phyloP scores from a whole-genome alignment of 30 jellyfish, hydroid and myxozoan genomes.

The Calvadosia cruxmelitensis region DNA sequence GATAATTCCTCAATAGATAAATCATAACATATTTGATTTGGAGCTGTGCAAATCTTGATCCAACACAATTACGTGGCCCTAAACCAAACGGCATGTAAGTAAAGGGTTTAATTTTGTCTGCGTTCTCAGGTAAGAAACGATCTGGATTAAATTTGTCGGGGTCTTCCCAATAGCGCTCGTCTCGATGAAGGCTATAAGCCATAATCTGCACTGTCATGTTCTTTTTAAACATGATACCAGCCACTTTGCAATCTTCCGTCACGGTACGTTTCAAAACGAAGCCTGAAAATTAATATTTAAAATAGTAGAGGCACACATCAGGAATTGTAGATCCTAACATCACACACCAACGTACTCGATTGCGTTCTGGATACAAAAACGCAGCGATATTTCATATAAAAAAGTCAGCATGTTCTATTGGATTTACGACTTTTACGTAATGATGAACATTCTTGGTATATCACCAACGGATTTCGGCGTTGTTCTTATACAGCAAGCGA shows the following conservation, averaged over 20 bases:
- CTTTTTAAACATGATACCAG: slow-evolving; percentile 27
- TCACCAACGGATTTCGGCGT: too few relatives aligned
- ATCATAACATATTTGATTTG: slow-evolving; percentile 25
- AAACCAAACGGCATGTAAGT: slow-evolving; percentile 45
- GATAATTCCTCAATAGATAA: slow-evolving; percentile 23
- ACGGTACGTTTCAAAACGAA: slow-evolving; percentile 13
- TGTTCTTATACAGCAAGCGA: too few relatives aligned
- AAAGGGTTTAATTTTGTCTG: slow-evolving; percentile 24
- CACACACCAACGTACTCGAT: too few relatives aligned
- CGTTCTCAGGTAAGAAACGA: slow-evolving; percentile 42
- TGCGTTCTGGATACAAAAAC: too few relatives aligned
- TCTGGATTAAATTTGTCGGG: slow-evolving; percentile 51
- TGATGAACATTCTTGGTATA: too few relatives aligned
- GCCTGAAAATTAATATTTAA: slow-evolving; percentile 19
- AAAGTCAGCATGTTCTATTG: too few relatives aligned
- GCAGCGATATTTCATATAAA: too few relatives aligned
- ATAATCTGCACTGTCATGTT: slow-evolving; percentile 34
- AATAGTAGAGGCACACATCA: too few relatives aligned
- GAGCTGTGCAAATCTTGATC: slow-evolving; percentile 46
- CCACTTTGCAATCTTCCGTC: slow-evolving; percentile 20
- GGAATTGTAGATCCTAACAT: too few relatives aligned
- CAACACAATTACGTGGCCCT: slow-evolving; percentile 57
- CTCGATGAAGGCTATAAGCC: slow-evolving; percentile 34
- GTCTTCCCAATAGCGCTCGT: slow-evolving; percentile 37
- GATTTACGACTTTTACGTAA: too few relatives aligned